Evolutionary conservation across 2,888 invertebrate species (phyloP).

Genomic region (Hecatera dysodea): DNA sequence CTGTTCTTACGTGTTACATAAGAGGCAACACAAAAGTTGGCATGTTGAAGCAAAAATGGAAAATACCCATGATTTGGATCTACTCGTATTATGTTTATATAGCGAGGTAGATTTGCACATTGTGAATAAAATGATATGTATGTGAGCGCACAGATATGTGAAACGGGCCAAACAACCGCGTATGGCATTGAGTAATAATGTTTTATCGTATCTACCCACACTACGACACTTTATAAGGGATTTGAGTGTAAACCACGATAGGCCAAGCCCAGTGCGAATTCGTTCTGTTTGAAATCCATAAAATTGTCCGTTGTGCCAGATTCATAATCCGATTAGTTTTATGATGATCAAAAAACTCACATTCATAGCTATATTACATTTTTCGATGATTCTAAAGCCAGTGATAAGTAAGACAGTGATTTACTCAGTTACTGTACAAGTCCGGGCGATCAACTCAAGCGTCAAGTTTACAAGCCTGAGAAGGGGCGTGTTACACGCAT

Average conservation of each 20-base stretch:
- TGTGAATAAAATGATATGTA: conserved; percentile 18
- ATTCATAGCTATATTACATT: neutral
- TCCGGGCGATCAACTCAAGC: conserved; percentile 26
- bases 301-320: conserved; percentile 14
- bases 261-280: conserved; percentile 38
- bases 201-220: conserved; percentile 82
- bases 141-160: conserved; percentile 63
- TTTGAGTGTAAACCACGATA: conserved; percentile 56
- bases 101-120: neutral
- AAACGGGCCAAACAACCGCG: conserved; percentile 75
- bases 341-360: neutral
- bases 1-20: neutral
- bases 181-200: conserved; percentile 80
- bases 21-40: too few relatives aligned
- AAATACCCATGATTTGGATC: neutral
- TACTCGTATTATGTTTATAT: neutral
- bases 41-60: neutral
- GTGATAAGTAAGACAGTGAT: neutral
- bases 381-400: neutral
- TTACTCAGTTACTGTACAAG: neutral
- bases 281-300: conserved; percentile 24
- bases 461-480: conserved; percentile 22
- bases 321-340: neutral
- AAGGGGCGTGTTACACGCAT: conserved; percentile 42
- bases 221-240: conserved; percentile 76